Percentiles rank a stretch among this genome's conserved stretches.
phyloP scores from a whole-genome alignment of 2,888 invertebrate genomes.

The Chrysina gloriosa region DNA sequence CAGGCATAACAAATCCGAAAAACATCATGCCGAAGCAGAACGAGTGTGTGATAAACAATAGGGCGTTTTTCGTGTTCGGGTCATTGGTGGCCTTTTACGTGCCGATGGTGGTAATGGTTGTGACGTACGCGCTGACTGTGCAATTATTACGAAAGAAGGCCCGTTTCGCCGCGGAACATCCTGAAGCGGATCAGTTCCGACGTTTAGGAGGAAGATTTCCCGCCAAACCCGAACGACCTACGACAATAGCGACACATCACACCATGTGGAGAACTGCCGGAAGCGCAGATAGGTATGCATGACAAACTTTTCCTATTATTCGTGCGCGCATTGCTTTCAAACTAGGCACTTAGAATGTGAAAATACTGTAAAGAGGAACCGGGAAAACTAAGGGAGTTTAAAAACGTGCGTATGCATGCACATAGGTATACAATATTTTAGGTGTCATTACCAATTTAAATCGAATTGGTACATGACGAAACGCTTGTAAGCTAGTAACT shows the following conservation, averaged over 20 bases:
- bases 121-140: slow-evolving; percentile 91
- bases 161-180: slow-evolving; percentile 75
- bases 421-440: too few relatives aligned
- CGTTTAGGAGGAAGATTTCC: slow-evolving; percentile 65
- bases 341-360: too few relatives aligned
- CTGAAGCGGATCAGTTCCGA: slow-evolving; percentile 71
- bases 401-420: too few relatives aligned
- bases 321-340: too few relatives aligned
- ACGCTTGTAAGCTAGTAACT: too few relatives aligned
- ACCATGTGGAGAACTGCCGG: slow-evolving; percentile 63
- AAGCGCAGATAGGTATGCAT: slow-evolving; percentile 56
- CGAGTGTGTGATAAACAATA: slow-evolving; percentile 85
- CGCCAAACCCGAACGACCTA: slow-evolving; percentile 57
- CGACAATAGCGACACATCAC: slow-evolving; percentile 55
- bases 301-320: slow-evolving; percentile 47
- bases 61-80: slow-evolving; percentile 90
- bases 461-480: too few relatives aligned
- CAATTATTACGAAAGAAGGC: slow-evolving; percentile 85
- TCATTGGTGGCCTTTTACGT: slow-evolving; percentile 95
- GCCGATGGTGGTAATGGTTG: slow-evolving; percentile 94
- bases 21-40: slow-evolving; percentile 86
- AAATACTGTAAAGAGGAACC: too few relatives aligned
- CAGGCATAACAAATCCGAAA: slow-evolving; percentile 79
- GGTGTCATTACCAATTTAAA: too few relatives aligned
- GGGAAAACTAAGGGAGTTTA: too few relatives aligned